Base-by-base conservation (phyloP, 2,888 invertebrate species). In the Lithophane socia region DNA sequence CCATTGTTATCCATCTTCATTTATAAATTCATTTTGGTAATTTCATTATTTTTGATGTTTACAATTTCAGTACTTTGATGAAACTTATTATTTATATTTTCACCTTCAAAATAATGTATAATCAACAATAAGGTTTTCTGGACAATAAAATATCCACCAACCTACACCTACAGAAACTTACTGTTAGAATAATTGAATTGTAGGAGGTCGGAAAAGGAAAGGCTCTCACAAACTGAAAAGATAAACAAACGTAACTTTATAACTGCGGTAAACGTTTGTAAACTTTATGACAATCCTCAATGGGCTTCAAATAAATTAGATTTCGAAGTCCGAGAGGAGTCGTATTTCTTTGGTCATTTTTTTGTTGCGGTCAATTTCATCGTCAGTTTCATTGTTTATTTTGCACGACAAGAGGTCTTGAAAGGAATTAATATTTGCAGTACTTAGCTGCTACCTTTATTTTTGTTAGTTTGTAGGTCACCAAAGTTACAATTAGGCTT, bases 271-370 rank as follows among this genome's bases (percentile, higher is more conserved):
- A 85, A 85, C 73, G 76, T 75, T 85, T 70, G 73, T 60, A 54
- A 82, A 85, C 78, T 86, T 85, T 82, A 71, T 68, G 68, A 78
- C 75, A 73, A 74, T 66, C 21, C 76, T 77, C 81, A 70, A 68
- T 83, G 77, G 72, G 56, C 75, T 71, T 76, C 69, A 72, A 75
- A 78, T 73, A 86, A 86, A 86, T 84, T 82, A 73, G 72, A 80
- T 86, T 86, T 61, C 44, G 2, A 73, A 74, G 75, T 76, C 65
- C 61, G 37, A 42, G 44, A 47, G 13, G 42, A 63, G 54, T 58
- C n/a, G 70, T 74, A 64, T 70, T 66, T 72, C 60, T 67, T 54
- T 24, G 12, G n/a, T 47, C 52, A 16, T 60, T 66, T 68, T 76
- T 58, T 73, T 13, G 56, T 67, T 75, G 61, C 29, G 52, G 61